phyloP scores from a whole-genome alignment of 37 sponge, comb jelly and placozoan species.

The Bolinopsis microptera region DNA sequence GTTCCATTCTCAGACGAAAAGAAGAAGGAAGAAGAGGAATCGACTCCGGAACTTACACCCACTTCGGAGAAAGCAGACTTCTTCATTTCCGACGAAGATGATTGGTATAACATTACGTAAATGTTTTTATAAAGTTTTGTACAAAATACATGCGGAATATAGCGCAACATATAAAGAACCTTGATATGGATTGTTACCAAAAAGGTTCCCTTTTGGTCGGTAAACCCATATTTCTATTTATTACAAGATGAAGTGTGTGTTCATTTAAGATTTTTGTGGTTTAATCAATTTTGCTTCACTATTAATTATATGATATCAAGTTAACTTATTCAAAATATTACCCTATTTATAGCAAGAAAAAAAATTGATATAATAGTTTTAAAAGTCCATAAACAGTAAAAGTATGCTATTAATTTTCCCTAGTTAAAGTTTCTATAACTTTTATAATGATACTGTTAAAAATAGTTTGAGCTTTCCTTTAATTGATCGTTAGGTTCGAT shows the following conservation, averaged over 20 bases:
- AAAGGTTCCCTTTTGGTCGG: no score
- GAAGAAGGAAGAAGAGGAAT: constrained; percentile 32
- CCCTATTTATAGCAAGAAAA: constrained; percentile 42
- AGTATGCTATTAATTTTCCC: background rate
- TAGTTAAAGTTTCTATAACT: background rate
- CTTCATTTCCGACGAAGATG: constrained; percentile 63
- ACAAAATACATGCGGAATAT: constrained; percentile 23
- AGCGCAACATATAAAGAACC: background rate
- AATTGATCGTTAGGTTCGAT: background rate
- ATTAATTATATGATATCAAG: constrained; percentile 54
- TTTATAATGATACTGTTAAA: background rate
- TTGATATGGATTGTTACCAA: background rate
- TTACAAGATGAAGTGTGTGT: constrained; percentile 6
- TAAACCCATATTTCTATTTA: constrained; percentile 31
- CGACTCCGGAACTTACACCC: constrained; percentile 43
- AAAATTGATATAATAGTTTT: constrained; percentile 30
- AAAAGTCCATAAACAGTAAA: constrained; percentile 5
- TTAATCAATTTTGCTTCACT: constrained; percentile 63
- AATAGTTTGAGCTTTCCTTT: background rate
- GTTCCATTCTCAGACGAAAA: background rate
- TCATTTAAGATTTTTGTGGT: constrained; percentile 60
- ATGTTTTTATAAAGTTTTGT: constrained; percentile 60
- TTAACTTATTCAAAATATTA: constrained; percentile 62
- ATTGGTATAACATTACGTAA: constrained; percentile 62
- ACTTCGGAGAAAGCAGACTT: constrained; percentile 46